Conservation (phyloP, 1,140 invertebrate genomes). For the Adoxophyes honmai region DNA sequence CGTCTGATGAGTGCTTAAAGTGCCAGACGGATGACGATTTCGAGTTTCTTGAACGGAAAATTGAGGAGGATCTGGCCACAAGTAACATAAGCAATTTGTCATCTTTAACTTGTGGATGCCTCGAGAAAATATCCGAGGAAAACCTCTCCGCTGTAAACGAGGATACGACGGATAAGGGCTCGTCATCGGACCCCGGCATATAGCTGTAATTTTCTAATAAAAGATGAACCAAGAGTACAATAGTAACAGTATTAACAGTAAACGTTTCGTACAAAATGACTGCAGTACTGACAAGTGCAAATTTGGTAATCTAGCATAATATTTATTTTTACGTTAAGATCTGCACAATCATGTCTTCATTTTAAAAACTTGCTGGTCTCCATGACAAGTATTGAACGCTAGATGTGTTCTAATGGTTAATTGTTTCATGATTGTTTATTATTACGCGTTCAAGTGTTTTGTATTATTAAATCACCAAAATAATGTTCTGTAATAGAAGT, state of each 20-base stretch:
- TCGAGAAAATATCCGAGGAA: conserved; percentile 68
- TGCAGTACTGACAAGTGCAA: neutral
- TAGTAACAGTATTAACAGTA: neutral
- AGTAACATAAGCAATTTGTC: conserved; percentile 30
- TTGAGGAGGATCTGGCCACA: conserved; percentile 54
- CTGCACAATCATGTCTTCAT: neutral
- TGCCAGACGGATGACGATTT: conserved; percentile 60
- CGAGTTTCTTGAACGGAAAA: conserved; percentile 53
- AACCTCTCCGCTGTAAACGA: conserved; percentile 59
- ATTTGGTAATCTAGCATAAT: conserved; percentile 2
- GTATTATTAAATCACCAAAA: too few species aligned
- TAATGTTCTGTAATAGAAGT: too few species aligned
- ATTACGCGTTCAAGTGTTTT: too few species aligned
- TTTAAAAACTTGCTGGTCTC: too few species aligned
- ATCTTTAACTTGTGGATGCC: conserved; percentile 40
- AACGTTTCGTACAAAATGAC: neutral
- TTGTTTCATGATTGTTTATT: too few species aligned
- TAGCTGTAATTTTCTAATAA: neutral
- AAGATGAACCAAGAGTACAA: conserved; percentile 2
- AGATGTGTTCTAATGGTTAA: too few species aligned
- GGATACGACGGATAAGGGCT: conserved; percentile 32
- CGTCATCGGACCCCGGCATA: conserved; percentile 3
- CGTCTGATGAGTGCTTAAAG: conserved; percentile 61
- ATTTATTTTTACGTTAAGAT: neutral
- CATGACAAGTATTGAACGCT: too few species aligned